Conservation (phyloP, 2,797 vertebrate species). For the Brotula barbata region DNA sequence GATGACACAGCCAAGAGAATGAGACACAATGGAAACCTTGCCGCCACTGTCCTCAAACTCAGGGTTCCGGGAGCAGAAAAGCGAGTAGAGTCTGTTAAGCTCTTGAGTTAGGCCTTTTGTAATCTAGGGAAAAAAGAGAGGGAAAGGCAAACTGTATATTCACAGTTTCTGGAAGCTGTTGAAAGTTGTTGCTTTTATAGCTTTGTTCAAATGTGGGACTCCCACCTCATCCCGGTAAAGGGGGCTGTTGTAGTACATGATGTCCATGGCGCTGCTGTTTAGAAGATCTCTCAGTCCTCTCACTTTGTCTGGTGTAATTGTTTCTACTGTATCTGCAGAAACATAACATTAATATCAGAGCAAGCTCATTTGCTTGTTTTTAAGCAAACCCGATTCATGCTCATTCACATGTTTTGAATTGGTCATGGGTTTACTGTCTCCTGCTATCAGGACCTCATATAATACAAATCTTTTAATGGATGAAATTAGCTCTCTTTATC, state of each 20-base stretch:
- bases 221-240: constrained; percentile 96
- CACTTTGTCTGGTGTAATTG: constrained; percentile 97
- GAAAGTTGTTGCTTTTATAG: neutral
- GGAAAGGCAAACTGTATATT: neutral
- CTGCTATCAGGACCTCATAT: neutral
- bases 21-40: constrained; percentile 96
- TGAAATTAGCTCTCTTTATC: constrained; percentile 7
- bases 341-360: constrained; percentile 17
- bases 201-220: neutral
- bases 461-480: neutral
- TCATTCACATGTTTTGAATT: neutral
- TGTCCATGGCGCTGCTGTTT: constrained; percentile 99
- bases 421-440: neutral
- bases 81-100: constrained; percentile 91
- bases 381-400: neutral
- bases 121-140: constrained; percentile 75
- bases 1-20: constrained; percentile 97
- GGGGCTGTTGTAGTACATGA: constrained; percentile 99
- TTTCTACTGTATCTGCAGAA: constrained; percentile 93
- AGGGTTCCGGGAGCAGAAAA: constrained; percentile 96
- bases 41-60: constrained; percentile 91
- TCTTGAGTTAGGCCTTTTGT: constrained; percentile 96
- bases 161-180: neutral
- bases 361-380: neutral
- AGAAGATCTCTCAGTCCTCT: constrained; percentile 94